Percentiles rank a stretch among this genome's conserved stretches.
These are phyloP conservation scores for Brenthis hecate DNA, from an alignment of 2,888 invertebrate genomes.

Conservation along the genomic window DNA sequence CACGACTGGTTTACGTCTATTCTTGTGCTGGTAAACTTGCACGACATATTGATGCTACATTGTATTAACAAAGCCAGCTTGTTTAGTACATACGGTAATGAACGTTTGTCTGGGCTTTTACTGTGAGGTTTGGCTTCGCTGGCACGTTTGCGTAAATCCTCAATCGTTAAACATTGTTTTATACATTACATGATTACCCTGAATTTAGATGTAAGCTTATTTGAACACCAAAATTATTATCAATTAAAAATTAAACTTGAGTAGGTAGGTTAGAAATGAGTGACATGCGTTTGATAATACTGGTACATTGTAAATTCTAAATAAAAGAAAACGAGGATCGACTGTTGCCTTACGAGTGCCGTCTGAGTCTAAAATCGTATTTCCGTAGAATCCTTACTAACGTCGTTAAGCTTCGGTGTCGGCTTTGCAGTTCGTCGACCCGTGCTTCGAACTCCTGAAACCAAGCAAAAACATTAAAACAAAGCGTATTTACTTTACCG, in stretches of 20 bases:
- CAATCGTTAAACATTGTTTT: slow-evolving; percentile 53
- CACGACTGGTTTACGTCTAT: slow-evolving; percentile 68
- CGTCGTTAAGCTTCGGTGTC: slow-evolving; percentile 76
- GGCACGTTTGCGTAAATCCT: slow-evolving; percentile 52
- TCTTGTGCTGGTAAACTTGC: slow-evolving; percentile 60
- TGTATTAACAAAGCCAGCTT: slow-evolving; percentile 58
- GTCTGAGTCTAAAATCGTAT: slow-evolving; percentile 76
- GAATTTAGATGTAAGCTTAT: slow-evolving; percentile 26
- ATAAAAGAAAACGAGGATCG: slow-evolving; percentile 10
- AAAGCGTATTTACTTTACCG: slow-evolving; percentile 54
- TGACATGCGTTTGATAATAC: not conserved
- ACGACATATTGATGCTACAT: slow-evolving; percentile 68
- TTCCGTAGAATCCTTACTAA: slow-evolving; percentile 82
- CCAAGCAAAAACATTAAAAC: slow-evolving; percentile 58
- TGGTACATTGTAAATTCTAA: slow-evolving; percentile 3
- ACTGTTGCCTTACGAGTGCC: slow-evolving; percentile 29
- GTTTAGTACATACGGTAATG: slow-evolving; percentile 46
- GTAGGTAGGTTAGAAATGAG: too few species aligned
- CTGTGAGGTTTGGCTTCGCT: slow-evolving; percentile 46
- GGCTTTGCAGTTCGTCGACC: slow-evolving; percentile 80
- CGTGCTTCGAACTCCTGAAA: slow-evolving; percentile 65
- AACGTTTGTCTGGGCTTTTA: slow-evolving; percentile 50
- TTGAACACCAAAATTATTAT: too few species aligned
- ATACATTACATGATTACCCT: slow-evolving; percentile 49
- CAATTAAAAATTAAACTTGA: not conserved